A percentile compares a stretch with the other conserved stretches of the same genome.
These are phyloP conservation scores for Nicator chloris DNA, from an alignment of 2,113 vertebrate genomes.

Conservation along the genomic window DNA sequence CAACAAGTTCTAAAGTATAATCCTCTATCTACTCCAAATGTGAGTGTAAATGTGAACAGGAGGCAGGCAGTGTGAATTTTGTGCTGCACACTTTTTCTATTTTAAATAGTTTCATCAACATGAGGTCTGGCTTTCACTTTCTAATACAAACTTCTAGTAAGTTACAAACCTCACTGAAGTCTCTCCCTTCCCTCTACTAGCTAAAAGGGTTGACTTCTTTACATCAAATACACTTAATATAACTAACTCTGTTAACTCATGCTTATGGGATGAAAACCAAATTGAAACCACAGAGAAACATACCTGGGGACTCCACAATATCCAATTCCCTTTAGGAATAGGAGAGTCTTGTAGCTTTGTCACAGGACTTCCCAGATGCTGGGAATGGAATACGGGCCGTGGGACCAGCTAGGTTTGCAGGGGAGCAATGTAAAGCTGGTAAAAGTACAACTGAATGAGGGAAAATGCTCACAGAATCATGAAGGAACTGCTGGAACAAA, in stretches of 20 bases:
- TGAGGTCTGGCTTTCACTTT: not conserved
- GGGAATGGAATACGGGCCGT: not conserved
- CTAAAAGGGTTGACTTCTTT: not conserved
- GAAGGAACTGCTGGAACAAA: not conserved
- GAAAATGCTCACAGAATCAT: not conserved
- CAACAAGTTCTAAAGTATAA: not conserved
- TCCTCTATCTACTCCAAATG: not conserved
- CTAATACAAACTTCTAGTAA: not conserved
- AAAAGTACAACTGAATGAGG: not conserved
- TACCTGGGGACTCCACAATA: not conserved
- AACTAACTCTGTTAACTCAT: not conserved
- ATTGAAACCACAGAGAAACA: conserved; percentile 4
- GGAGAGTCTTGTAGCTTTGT: not conserved
- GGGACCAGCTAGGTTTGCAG: not conserved
- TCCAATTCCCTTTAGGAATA: not conserved
- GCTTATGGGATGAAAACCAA: not conserved
- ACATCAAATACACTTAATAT: not conserved
- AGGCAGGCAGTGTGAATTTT: not conserved
- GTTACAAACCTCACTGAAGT: not conserved
- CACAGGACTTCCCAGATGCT: not conserved
- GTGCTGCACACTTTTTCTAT: not conserved
- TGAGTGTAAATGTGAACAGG: not conserved
- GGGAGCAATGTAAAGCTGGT: not conserved
- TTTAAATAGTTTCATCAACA: not conserved
- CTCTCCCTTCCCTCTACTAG: not conserved